Conservation (phyloP, 2,797 vertebrate genomes). For the Etheostoma perlongum region DNA sequence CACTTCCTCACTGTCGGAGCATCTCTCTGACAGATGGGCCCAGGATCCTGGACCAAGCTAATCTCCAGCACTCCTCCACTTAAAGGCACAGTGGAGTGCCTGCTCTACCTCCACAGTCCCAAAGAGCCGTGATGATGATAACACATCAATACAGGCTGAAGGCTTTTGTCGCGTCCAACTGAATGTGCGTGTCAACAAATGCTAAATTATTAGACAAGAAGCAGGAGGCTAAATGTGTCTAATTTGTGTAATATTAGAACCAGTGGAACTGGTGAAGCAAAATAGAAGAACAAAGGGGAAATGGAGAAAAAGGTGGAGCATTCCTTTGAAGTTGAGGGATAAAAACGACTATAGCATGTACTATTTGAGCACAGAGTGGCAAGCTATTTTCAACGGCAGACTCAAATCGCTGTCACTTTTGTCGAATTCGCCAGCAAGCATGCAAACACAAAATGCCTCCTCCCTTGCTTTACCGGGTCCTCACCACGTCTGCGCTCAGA, state of each 20-base stretch:
- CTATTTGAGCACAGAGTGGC: slow-evolving; percentile 20
- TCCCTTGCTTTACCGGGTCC: slow-evolving; percentile 78
- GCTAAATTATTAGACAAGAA: not conserved
- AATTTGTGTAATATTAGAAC: slow-evolving; percentile 36
- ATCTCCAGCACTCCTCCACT: slow-evolving; percentile 84
- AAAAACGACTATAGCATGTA: slow-evolving; percentile 25
- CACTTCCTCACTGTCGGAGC: slow-evolving; percentile 83
- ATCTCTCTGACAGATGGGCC: slow-evolving; percentile 86
- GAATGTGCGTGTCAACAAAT: slow-evolving; percentile 29
- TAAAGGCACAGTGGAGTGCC: slow-evolving; percentile 80
- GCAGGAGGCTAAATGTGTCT: slow-evolving; percentile 22
- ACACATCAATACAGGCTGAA: slow-evolving; percentile 37
- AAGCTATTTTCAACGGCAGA: slow-evolving; percentile 39
- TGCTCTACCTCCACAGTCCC: slow-evolving; percentile 60
- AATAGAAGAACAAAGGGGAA: slow-evolving; percentile 76
- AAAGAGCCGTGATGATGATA: slow-evolving; percentile 45
- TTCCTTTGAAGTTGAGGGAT: slow-evolving; percentile 51
- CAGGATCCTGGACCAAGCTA: slow-evolving; percentile 85
- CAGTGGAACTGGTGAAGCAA: slow-evolving; percentile 53
- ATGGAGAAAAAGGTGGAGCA: slow-evolving; percentile 57
- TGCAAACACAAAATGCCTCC: slow-evolving; percentile 83
- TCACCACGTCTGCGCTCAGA: slow-evolving; percentile 81
- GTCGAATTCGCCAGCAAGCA: slow-evolving; percentile 71
- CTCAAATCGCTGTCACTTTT: slow-evolving; percentile 75
- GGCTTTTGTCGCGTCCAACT: slow-evolving; percentile 44